phyloP scores from a whole-genome alignment of 2,113 vertebrate genomes.

The Thalassoma bifasciatum region DNA sequence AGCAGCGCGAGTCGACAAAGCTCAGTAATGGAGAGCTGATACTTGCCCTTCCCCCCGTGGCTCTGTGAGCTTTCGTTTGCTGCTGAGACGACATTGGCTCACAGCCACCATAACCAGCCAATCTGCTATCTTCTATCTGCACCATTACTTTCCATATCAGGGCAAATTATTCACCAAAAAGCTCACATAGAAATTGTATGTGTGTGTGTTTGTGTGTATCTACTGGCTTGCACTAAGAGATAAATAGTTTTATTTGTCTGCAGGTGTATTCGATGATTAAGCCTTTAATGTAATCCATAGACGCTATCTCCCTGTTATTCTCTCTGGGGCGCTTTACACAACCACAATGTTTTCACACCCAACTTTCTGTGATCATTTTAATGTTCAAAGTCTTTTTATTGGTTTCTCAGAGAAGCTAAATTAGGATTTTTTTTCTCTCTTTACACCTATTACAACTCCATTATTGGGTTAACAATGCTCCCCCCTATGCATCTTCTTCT shows the following conservation, averaged over 20 bases:
- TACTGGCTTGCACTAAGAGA: not conserved
- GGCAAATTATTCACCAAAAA: constrained; percentile 63
- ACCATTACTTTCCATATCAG: constrained; percentile 68
- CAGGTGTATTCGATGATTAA: constrained; percentile 29
- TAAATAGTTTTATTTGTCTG: constrained; percentile 26
- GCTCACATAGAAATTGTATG: constrained; percentile 40
- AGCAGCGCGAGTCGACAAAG: constrained; percentile 61
- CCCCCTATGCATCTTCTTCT: constrained; percentile 22
- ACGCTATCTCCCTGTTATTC: not conserved
- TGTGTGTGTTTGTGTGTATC: not conserved
- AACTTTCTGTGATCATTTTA: not conserved
- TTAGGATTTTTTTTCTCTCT: not conserved
- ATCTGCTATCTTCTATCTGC: constrained; percentile 63
- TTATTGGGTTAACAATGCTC: constrained; percentile 33
- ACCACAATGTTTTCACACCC: not conserved
- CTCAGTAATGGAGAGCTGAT: constrained; percentile 70
- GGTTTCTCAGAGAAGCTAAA: constrained; percentile 17
- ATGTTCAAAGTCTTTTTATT: constrained; percentile 28
- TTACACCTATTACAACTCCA: constrained; percentile 12
- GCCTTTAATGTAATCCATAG: constrained; percentile 33
- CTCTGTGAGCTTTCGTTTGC: constrained; percentile 73
- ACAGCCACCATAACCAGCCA: constrained; percentile 61
- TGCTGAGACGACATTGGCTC: constrained; percentile 74
- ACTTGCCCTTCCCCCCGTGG: constrained; percentile 28
- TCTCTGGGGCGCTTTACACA: not conserved